Percentiles rank a stretch among this genome's conserved stretches.
Conservation (phyloP, 2,113 vertebrate species). For the Misgurnus mizolepis region DNA sequence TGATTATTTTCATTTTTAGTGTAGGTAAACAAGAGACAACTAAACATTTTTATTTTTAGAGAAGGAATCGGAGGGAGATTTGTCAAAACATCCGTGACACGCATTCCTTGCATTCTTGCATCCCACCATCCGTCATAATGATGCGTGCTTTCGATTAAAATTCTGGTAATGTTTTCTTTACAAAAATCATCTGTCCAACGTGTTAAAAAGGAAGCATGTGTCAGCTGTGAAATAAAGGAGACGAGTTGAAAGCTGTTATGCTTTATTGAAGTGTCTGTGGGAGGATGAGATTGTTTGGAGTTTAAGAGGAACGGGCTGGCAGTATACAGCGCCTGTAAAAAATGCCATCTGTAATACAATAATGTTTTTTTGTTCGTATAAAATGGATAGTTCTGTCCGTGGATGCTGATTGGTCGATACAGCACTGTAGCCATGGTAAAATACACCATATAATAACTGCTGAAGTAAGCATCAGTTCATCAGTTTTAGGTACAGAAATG, state of each 20-base stretch:
- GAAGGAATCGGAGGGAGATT: constrained; percentile 37
- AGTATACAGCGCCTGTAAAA: constrained; percentile 28
- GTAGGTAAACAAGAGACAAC: constrained; percentile 25
- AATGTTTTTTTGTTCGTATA: constrained; percentile 9
- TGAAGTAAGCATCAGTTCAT: no score
- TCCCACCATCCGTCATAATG: not conserved
- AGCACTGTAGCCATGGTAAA: no score
- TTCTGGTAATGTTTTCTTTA: constrained; percentile 29
- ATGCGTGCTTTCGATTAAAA: not conserved
- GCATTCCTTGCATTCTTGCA: constrained; percentile 54
- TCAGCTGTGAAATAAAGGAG: constrained; percentile 35
- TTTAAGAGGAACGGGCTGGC: constrained; percentile 3
- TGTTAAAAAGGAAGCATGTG: constrained; percentile 30
- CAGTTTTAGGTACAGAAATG: no score
- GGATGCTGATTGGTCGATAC: no score
- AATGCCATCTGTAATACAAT: constrained; percentile 38
- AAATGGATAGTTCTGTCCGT: no score
- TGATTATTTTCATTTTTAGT: constrained; percentile 39
- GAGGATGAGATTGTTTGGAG: not conserved
- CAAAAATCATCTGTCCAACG: constrained; percentile 26
- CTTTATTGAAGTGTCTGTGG: constrained; percentile 40
- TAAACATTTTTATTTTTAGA: constrained; percentile 51
- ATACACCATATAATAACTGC: no score
- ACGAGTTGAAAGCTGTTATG: constrained; percentile 33
- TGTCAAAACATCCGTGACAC: constrained; percentile 39